phyloP scores from a whole-genome alignment of 2,113 vertebrate species.

The Leptosomus discolor region DNA sequence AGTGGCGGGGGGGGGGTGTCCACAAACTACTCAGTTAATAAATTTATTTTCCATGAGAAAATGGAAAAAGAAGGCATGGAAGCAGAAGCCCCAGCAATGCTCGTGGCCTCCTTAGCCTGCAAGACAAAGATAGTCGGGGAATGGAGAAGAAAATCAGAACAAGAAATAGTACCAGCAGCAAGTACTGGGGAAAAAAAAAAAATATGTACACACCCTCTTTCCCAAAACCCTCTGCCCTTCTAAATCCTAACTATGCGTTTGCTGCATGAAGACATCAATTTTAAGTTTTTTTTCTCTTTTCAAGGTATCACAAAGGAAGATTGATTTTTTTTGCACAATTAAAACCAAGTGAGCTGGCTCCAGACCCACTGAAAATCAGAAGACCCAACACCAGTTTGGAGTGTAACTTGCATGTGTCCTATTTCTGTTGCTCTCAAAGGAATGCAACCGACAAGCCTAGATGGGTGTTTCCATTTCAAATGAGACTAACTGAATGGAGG shows the following conservation, averaged over 20 bases:
- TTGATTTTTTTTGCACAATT: background rate
- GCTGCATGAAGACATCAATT: background rate
- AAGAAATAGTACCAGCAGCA: background rate
- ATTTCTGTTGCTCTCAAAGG: background rate
- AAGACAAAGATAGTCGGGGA: background rate
- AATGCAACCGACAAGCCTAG: background rate
- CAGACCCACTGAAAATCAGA: background rate
- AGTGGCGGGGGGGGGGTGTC: background rate
- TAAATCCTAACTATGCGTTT: background rate
- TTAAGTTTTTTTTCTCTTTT: background rate
- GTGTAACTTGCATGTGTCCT: background rate
- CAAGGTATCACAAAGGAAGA: background rate
- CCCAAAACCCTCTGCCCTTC: background rate
- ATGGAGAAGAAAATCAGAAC: background rate
- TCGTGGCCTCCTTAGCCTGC: background rate
- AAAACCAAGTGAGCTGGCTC: background rate
- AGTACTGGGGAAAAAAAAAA: background rate
- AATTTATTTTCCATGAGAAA: constrained; percentile 28
- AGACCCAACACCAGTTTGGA: background rate
- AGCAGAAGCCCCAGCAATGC: background rate
- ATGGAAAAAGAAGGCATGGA: background rate
- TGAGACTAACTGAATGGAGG: background rate
- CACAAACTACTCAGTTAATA: background rate
- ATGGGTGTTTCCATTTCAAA: background rate
- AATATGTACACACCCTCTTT: background rate